Base-by-base conservation (phyloP, 2,113 vertebrate species). In the Tretioscincus oriximinensis region DNA sequence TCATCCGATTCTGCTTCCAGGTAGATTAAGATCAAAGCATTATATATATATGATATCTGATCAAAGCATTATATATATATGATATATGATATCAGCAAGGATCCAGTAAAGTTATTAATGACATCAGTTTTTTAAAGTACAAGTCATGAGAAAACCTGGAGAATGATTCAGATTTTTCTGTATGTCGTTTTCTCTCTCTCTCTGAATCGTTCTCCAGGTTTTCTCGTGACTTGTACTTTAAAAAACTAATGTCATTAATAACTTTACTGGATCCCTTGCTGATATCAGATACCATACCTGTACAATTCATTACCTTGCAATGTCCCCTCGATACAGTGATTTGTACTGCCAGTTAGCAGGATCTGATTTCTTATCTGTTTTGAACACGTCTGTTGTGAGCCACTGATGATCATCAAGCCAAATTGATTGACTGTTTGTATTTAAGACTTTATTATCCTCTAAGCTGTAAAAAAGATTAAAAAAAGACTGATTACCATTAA, bases 291-390 rank as follows among this genome's bases (percentile, higher is more conserved):
- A 60, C 47, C 31, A n/a, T n/a, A n/a, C 9, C 51, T 70, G 51
- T 28, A 70, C n/a, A 61, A 70, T 28, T 60, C 72, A 81, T 76
- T 97, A 99, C 98, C 97, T 96, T 61, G 97, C 95, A 73, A 99
- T 95, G 31, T 99, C 96, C 81, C 95, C 97, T 58, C 97, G 96
- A 91, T 99, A 99, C 16, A 99, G 92, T 9, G 97, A 98, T 86
- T 97, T 99, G 79, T 99, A 99, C 35, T 97, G 95, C 98, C 97
- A 99, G 94, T 99, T 99, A 66, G 97, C 95, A 51, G 92, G 90
- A 83, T 99, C 98, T 1, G 97, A 90, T 74, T 97, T 98, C 86
- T 92, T 94, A 89, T 99, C 98, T 76, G 96, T 93, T n/a, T 95
- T 95, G 93, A 98, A 99, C 1, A 88, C 90, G 73, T 95, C 95